Percentiles rank a stretch among this genome's conserved stretches.
Evolutionary conservation across 2,888 invertebrate genomes (phyloP).

Genomic region (Caenorhabditis wallacei): DNA sequence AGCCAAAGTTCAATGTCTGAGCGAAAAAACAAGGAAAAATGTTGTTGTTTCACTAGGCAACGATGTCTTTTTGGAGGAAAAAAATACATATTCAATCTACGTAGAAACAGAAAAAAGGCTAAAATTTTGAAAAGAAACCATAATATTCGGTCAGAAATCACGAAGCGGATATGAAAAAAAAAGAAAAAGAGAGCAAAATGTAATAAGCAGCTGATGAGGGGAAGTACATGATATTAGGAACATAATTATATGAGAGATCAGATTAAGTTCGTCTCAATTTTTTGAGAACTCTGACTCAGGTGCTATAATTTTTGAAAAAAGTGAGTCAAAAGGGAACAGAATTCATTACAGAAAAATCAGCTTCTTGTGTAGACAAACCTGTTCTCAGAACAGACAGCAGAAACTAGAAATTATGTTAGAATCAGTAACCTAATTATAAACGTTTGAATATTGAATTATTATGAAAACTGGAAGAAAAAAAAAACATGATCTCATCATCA

Average conservation of each 20-base stretch:
- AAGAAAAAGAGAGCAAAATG: neutral
- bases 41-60: constrained; percentile 2
- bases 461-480: neutral
- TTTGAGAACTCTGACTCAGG: neutral
- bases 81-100: neutral
- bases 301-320: no score
- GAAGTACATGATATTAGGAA: neutral
- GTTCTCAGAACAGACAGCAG: no score
- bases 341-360: no score
- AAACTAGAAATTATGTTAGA: no score
- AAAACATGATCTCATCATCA: constrained; percentile 16
- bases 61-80: neutral
- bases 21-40: neutral
- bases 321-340: no score
- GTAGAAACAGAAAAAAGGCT: neutral
- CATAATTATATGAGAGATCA: constrained; percentile 2
- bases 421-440: neutral
- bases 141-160: neutral
- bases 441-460: neutral
- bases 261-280: neutral
- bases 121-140: constrained; percentile 5
- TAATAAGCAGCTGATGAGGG: neutral
- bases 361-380: no score
- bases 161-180: neutral
- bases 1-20: neutral